A percentile compares a stretch with the other conserved stretches of the same genome.
Evolutionary conservation across 2,888 invertebrate genomes (phyloP).

Genomic region (Drosophila pegasa): DNA sequence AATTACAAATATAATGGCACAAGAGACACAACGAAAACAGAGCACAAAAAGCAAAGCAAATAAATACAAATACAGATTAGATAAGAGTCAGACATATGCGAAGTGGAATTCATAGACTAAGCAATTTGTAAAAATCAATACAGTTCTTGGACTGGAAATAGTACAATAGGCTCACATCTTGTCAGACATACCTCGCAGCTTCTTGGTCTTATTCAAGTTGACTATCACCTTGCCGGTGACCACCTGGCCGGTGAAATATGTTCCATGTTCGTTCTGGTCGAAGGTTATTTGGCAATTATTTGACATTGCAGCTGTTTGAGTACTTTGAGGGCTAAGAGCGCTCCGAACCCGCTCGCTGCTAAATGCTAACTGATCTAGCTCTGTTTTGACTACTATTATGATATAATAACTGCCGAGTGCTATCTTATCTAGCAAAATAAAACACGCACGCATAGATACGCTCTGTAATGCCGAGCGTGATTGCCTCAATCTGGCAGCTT

Average conservation of each 20-base stretch:
- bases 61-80: constrained; percentile 48
- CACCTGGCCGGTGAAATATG: constrained; percentile 85
- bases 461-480: constrained; percentile 31
- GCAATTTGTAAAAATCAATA: constrained; percentile 5
- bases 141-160: neutral
- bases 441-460: neutral
- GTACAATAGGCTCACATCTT: no score
- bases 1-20: constrained; percentile 47
- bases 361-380: constrained; percentile 49
- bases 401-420: constrained; percentile 18
- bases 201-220: constrained; percentile 80
- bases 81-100: constrained; percentile 37
- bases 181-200: constrained; percentile 78
- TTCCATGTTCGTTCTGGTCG: constrained; percentile 88
- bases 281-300: constrained; percentile 81
- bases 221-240: constrained; percentile 82
- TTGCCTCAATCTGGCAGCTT: neutral
- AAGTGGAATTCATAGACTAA: neutral
- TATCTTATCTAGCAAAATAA: constrained; percentile 38
- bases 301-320: constrained; percentile 58
- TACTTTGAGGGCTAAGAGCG: constrained; percentile 10
- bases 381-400: constrained; percentile 12
- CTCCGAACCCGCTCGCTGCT: constrained; percentile 51
- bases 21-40: constrained; percentile 19
- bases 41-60: constrained; percentile 29